These are phyloP conservation scores for Physeter macrocephalus DNA, from an alignment of 2,113 vertebrate species.

Conservation along the genomic window DNA sequence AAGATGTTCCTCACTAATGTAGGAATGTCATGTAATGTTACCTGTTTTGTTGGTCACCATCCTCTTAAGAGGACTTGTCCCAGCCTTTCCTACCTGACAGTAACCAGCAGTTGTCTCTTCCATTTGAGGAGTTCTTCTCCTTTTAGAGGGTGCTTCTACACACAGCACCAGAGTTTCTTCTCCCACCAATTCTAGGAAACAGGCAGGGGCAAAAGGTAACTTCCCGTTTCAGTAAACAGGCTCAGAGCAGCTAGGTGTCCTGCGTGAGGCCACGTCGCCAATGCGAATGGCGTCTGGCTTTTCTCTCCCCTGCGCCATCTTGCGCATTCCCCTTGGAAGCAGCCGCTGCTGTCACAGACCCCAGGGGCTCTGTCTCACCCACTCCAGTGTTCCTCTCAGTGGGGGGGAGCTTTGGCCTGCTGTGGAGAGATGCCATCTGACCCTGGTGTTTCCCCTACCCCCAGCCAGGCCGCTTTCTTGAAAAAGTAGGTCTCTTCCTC, in stretches of 20 bases:
- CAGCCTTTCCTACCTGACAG: not conserved
- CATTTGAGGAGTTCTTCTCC: not conserved
- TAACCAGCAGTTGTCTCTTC: not conserved
- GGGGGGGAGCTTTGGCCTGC: not conserved
- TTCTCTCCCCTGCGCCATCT: not conserved
- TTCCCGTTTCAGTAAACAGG: not conserved
- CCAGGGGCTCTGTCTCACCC: not conserved
- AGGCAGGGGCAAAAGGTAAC: not conserved
- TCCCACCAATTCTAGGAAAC: not conserved
- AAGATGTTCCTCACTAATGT: not conserved
- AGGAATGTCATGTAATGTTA: not conserved
- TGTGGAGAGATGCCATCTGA: not conserved
- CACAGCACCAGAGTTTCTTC: not conserved
- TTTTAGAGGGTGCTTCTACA: not conserved
- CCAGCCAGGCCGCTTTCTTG: not conserved
- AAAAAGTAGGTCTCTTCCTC: not conserved
- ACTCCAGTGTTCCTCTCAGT: not conserved
- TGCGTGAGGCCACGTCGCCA: not conserved
- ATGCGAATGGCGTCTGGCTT: not conserved
- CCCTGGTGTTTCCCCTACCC: not conserved
- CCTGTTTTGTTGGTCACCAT: not conserved
- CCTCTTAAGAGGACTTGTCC: not conserved
- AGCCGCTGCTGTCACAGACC: not conserved
- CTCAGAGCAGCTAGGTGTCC: not conserved
- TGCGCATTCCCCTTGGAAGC: not conserved